Conservation (phyloP, 2,797 vertebrate species). For the Chloroceryle amazona region DNA sequence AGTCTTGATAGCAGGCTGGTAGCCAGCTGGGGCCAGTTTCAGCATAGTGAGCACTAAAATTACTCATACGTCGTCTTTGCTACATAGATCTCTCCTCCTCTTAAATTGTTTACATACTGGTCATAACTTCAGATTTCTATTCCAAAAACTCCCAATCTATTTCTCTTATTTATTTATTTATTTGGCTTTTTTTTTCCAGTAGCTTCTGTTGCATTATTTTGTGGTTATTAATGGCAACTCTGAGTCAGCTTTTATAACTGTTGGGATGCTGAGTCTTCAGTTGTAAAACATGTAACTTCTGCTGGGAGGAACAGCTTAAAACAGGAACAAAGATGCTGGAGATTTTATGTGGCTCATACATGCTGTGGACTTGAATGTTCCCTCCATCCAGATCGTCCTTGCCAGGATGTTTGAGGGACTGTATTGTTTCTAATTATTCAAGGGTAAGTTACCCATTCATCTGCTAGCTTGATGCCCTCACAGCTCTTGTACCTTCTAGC, state of each 20-base stretch:
- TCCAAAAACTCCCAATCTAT: not conserved
- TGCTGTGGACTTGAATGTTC: not conserved
- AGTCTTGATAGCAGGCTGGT: not conserved
- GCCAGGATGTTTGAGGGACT: not conserved
- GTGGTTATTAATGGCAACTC: not conserved
- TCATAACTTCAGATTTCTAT: not conserved
- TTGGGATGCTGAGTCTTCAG: not conserved
- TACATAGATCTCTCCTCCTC: not conserved
- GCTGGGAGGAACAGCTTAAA: not conserved
- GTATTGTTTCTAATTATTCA: not conserved
- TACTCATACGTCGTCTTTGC: not conserved
- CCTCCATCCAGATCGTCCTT: not conserved
- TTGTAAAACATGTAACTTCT: not conserved
- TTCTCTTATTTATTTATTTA: not conserved
- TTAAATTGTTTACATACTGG: not conserved
- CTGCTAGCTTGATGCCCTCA: not conserved
- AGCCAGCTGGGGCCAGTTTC: not conserved
- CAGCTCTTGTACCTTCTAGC: fast-evolving
- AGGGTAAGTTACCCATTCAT: not conserved
- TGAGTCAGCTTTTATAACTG: not conserved
- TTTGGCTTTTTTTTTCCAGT: not conserved
- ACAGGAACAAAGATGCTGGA: not conserved
- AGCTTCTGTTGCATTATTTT: not conserved
- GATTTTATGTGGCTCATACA: not conserved
- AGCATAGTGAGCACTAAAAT: not conserved